Base-by-base conservation (phyloP, 2,113 vertebrate species). In the Acinonyx jubatus region DNA sequence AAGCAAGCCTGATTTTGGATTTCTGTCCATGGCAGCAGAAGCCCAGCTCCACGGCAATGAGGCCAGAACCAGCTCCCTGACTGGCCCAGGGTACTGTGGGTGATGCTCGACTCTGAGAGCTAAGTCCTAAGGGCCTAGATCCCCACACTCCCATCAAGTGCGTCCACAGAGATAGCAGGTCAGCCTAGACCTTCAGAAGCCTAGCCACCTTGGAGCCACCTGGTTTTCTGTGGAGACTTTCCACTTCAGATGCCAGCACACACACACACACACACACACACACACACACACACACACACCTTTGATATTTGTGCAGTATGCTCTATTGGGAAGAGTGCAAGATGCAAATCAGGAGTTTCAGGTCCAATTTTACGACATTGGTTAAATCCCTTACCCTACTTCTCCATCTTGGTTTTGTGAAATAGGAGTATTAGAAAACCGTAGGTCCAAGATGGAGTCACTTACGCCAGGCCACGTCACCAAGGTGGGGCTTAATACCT, bases 361-460 rank as follows among this genome's bases (percentile, higher is more conserved):
- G 29, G 27, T 86, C n/a, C 68, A 66, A 27, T 10, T 27, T 66
- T 41, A 45, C 14, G 38, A 63, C 36, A 6, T 76, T 69, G 71
- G 55, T 71, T 87, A 81, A 69, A 78, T n/a, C 31, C 27, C 50
- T 91, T 21, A 38, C 41, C 25, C n/a, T 87, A 36, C 57, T 68
- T 92, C n/a, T 89, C 45, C 41, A 9, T 50, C 13, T 90, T 15
- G 68, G 27, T 69, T 91, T 96, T 90, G n/a, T 93, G 91, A 71
- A 88, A n/a, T n/a, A 48, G 74, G 41, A 48, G 27, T 76, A 29
- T 76, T 16, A 76, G 13, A 76, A 48, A 76, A 76, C 41, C 14
- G 18, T 14, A 76, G 41, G 41, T 48, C 73, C 41, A 76, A 76
- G 73, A 48, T 76, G 73, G 73, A 31, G 41, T 76, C 73, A 10